Evolutionary conservation across 2,113 vertebrate species (phyloP), one percentile per base, ranked within the genome.

Genomic region (Bubo scandiacus): DNA sequence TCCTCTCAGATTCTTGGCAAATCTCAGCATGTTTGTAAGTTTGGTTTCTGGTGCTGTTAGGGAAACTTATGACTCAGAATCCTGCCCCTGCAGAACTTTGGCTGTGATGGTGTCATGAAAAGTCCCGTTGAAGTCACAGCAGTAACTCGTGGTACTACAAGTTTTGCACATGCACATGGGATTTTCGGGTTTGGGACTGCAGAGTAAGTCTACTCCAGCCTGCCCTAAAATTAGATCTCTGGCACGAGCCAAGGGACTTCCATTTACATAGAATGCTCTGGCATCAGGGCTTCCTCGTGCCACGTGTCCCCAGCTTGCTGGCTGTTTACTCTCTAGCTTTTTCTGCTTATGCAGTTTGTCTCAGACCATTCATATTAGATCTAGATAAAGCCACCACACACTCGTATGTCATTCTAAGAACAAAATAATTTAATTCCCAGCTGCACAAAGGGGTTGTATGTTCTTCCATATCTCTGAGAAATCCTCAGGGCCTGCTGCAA

Each of bases 131-230:
- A 9, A 55, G 16, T 80, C 58, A 2, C 54, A 55, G 30, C 80
- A 49, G 26, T 12, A 40, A 6, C 52, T 68, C 16, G 1, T 9
- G 42, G 40, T 36, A 15, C 15, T 21, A 3, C 3, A 0, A 29
- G 30, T 49, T 70, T 36, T 40, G 40, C 59, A 12, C 5, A 1
- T 1, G 5, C 49, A 42, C 13, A 1, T 12, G 11, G 51, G 29
- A 29, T 85, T 77, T 55, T 57, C 80, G n/a, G n/a, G 30, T 18
- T 51, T 88, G 71, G 52, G 47, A 21, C 65, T 4, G 5, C 36
- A 36, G 90, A 32, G 40, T 19, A 5, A 21, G 15, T 71, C 42
- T 59, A 1, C 49, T 81, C 54, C 84, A 61, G 54, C 54, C 68
- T 92, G 40, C 19, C 81, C 77, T 77, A 22, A 66, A n/a, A 30